Conservation (phyloP, 2,888 invertebrate species). For the Noctua pronuba region DNA sequence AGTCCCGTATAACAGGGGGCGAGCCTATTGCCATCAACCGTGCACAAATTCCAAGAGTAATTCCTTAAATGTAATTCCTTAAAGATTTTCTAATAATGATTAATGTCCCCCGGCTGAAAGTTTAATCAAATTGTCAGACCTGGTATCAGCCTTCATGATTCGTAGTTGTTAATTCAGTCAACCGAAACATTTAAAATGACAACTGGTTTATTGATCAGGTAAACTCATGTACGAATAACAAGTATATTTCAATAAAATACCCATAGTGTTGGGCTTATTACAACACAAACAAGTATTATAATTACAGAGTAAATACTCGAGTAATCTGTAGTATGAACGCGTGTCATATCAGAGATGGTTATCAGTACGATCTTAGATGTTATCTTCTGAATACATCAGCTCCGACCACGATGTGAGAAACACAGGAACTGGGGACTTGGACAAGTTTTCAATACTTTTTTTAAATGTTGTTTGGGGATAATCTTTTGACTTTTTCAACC, state of each 20-base stretch:
- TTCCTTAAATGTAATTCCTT: too few relatives aligned
- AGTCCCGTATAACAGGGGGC: not conserved
- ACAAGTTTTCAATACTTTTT: slow-evolving; percentile 1
- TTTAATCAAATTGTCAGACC: too few relatives aligned
- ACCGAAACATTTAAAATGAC: not conserved
- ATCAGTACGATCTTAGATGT: slow-evolving; percentile 79
- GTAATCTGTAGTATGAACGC: slow-evolving; percentile 51
- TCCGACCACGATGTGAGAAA: slow-evolving; percentile 19
- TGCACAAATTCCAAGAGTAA: too few relatives aligned
- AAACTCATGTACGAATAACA: not conserved
- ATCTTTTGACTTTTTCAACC: not conserved
- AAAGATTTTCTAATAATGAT: too few relatives aligned
- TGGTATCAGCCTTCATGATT: not conserved
- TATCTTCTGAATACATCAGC: slow-evolving; percentile 71
- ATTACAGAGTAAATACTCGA: slow-evolving; percentile 40
- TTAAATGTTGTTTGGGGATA: not conserved
- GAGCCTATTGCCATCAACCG: not conserved
- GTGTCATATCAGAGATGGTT: slow-evolving; percentile 78
- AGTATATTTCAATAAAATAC: slow-evolving; percentile 25
- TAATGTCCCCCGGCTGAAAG: not conserved
- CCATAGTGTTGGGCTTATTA: slow-evolving; percentile 21
- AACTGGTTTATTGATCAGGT: slow-evolving; percentile 7
- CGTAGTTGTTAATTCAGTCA: not conserved
- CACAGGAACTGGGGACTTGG: slow-evolving; percentile 61
- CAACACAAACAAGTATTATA: slow-evolving; percentile 21